These are phyloP conservation scores for Myotis davidii DNA, from an alignment of 2,113 vertebrate species.

Conservation along the genomic window DNA sequence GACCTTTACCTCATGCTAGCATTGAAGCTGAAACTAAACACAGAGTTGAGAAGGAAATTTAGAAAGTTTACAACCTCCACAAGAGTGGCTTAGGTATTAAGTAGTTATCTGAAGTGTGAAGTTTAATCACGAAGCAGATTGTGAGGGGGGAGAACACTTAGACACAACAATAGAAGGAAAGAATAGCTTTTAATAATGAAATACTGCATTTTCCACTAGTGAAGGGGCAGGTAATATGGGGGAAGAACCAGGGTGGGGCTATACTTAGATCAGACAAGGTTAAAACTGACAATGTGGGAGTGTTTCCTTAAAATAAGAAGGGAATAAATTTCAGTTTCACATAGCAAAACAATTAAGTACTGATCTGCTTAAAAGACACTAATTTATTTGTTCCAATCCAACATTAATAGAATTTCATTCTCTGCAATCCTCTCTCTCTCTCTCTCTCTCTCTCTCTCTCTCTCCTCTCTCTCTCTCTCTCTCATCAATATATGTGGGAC, in stretches of 20 bases:
- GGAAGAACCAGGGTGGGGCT: no score
- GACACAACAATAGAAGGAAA: neutral
- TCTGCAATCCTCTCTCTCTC: neutral
- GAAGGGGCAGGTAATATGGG: neutral
- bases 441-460: neutral
- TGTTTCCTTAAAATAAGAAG: neutral
- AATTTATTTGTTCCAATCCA: neutral
- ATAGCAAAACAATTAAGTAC: neutral
- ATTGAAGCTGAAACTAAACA: neutral
- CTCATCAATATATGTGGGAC: neutral
- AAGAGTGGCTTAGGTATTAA: neutral
- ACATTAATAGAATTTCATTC: neutral
- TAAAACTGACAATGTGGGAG: neutral
- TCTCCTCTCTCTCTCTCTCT: no score
- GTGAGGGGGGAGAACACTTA: neutral
- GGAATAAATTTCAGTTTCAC: neutral
- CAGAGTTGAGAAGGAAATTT: neutral
- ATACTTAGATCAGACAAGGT: neutral
- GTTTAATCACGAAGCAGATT: neutral
- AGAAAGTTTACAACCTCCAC: neutral
- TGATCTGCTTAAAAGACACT: neutral
- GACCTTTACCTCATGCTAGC: neutral
- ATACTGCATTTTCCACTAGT: rapidly evolving
- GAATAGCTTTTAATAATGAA: neutral
- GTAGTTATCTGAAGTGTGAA: neutral